Evolutionary conservation across 2,888 invertebrate species (phyloP).

Genomic region (Abscondita cerata): DNA sequence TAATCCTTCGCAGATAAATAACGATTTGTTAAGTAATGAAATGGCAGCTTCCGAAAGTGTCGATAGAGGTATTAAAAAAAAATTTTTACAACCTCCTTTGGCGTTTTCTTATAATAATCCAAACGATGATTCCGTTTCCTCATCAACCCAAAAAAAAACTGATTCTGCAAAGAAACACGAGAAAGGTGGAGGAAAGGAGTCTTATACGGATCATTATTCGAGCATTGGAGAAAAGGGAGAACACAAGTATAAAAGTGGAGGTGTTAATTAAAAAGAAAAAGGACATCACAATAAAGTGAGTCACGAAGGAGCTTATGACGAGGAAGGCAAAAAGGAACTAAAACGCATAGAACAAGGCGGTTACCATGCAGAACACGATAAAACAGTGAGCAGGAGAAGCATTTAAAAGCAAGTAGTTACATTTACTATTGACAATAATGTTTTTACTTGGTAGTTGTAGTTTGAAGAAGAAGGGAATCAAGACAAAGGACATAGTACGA

Average conservation of each 20-base stretch:
- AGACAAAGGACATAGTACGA: constrained; percentile 76
- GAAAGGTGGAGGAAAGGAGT: constrained; percentile 42
- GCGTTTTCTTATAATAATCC: constrained; percentile 48
- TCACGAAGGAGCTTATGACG: constrained; percentile 61
- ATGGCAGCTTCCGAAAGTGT: constrained; percentile 56
- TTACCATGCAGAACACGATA: constrained; percentile 59
- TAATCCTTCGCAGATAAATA: too few relatives aligned
- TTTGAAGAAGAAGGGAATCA: constrained; percentile 53
- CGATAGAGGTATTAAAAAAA: constrained; percentile 48
- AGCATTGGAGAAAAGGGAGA: too few relatives aligned
- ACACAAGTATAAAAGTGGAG: too few relatives aligned
- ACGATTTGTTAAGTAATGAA: neutral
- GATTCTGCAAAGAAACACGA: constrained; percentile 51
- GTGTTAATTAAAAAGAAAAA: too few relatives aligned
- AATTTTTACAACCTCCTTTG: constrained; percentile 48
- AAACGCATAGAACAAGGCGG: constrained; percentile 11
- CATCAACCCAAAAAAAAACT: constrained; percentile 26
- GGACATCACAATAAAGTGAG: constrained; percentile 57
- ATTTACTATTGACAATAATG: neutral
- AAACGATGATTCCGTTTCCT: constrained; percentile 31
- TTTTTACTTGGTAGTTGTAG: constrained; percentile 33
- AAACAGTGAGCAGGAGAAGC: constrained; percentile 63
- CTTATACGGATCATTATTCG: too few relatives aligned
- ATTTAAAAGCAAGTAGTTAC: constrained; percentile 45
- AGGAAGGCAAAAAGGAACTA: constrained; percentile 52